Conservation (phyloP, 2,888 invertebrate genomes). For the Ferrisia virgata region DNA sequence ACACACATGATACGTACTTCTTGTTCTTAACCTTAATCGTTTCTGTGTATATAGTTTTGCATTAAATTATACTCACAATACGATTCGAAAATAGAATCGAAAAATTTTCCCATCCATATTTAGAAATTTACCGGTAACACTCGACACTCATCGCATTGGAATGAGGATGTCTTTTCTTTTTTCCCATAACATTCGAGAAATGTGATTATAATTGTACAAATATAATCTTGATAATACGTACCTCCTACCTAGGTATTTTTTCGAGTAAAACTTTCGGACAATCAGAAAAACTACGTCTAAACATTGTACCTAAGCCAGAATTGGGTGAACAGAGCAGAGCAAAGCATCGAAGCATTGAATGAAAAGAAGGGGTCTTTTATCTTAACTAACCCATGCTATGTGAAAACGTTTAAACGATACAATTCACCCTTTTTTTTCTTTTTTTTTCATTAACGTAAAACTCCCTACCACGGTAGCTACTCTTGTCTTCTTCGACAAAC, state of each 20-base stretch:
- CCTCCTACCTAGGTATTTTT: too few species aligned
- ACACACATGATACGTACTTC: not conserved
- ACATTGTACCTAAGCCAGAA: too few species aligned
- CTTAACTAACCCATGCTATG: too few species aligned
- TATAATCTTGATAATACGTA: not conserved
- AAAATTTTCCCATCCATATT: not conserved
- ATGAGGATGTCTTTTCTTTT: not conserved
- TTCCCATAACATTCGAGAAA: not conserved
- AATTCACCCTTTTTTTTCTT: not conserved
- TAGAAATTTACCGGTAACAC: not conserved
- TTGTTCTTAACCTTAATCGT: not conserved
- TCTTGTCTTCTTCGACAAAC: not conserved
- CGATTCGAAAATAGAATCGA: not conserved
- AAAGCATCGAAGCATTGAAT: not conserved
- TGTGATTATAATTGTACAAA: not conserved
- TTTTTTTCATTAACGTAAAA: too few species aligned
- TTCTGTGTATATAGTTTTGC: not conserved
- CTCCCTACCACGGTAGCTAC: not conserved
- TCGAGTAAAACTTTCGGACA: not conserved
- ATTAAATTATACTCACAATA: not conserved
- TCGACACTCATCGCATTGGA: not conserved
- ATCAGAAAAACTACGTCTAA: not conserved
- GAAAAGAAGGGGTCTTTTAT: not conserved
- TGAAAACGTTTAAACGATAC: not conserved
- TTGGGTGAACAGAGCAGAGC: not conserved